Evolutionary conservation across 2,888 invertebrate genomes (phyloP).

Genomic region (Noctua janthe): DNA sequence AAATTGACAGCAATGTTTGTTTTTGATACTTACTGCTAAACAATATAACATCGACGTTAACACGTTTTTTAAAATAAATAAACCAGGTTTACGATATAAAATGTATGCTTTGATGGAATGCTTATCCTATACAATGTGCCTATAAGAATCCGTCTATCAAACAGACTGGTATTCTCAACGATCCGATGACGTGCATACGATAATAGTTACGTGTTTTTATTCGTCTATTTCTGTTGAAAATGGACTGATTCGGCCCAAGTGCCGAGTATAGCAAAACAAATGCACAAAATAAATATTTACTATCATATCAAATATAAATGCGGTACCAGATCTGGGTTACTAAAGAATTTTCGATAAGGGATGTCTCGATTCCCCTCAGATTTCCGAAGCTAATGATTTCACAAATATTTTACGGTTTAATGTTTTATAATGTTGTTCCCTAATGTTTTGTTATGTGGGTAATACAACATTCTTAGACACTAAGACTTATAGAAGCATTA

Average conservation of each 20-base stretch:
- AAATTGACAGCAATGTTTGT: constrained; percentile 20
- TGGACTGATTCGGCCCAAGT: constrained; percentile 37
- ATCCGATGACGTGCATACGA: constrained; percentile 49
- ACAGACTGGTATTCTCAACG: constrained; percentile 28
- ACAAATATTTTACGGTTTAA: neutral
- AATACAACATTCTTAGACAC: neutral
- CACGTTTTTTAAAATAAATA: constrained; percentile 31
- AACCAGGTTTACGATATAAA: constrained; percentile 25
- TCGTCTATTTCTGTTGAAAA: constrained; percentile 54
- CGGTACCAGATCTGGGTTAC: neutral
- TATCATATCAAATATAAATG: neutral
- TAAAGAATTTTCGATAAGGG: neutral
- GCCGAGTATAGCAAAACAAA: constrained; percentile 34
- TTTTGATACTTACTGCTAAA: constrained; percentile 26
- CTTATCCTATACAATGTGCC: constrained; percentile 12
- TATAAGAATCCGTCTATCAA: constrained; percentile 43
- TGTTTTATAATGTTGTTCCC: too few relatives aligned
- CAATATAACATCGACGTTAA: constrained; percentile 25
- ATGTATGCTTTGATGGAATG: constrained; percentile 32
- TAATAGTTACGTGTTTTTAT: constrained; percentile 49
- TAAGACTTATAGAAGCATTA: too few relatives aligned
- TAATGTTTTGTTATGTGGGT: neutral
- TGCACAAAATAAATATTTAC: neutral
- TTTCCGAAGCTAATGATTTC: neutral
- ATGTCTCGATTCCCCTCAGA: too few relatives aligned